Evolutionary conservation across 2,888 invertebrate species (phyloP).

Genomic region (Archips xylosteana): DNA sequence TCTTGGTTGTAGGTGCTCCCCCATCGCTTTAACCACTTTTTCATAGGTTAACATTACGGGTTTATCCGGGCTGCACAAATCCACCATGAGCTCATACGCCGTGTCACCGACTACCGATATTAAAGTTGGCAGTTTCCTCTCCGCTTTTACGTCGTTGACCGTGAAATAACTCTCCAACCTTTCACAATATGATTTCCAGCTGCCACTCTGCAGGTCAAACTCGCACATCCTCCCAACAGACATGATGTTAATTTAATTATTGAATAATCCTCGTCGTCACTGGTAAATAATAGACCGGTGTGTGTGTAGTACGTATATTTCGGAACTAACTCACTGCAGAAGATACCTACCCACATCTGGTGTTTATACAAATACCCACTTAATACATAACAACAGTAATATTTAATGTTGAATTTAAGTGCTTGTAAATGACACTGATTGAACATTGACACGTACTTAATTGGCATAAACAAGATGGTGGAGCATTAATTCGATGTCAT

Average conservation of each 20-base stretch:
- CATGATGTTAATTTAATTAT: background rate
- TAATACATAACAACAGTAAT: background rate
- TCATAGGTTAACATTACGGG: background rate
- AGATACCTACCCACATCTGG: background rate
- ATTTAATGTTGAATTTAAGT: too few relatives aligned
- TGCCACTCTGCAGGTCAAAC: background rate
- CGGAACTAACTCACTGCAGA: background rate
- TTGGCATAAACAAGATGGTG: conserved; percentile 12
- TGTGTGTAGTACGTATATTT: background rate
- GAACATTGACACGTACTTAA: background rate
- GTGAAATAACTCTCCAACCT: conserved; percentile 5
- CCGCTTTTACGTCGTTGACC: background rate
- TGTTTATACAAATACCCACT: background rate
- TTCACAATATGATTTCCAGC: background rate
- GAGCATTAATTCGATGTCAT: background rate
- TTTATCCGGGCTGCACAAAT: background rate
- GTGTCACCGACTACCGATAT: conserved; percentile 7
- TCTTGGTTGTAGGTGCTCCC: background rate
- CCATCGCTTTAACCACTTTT: background rate
- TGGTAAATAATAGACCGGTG: background rate
- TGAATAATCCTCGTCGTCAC: background rate
- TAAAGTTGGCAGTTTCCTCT: background rate
- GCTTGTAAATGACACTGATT: too few relatives aligned
- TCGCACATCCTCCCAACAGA: background rate
- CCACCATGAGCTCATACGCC: background rate